Evolutionary conservation across 2,888 invertebrate genomes (phyloP).

Genomic region (Metellina segmentata): DNA sequence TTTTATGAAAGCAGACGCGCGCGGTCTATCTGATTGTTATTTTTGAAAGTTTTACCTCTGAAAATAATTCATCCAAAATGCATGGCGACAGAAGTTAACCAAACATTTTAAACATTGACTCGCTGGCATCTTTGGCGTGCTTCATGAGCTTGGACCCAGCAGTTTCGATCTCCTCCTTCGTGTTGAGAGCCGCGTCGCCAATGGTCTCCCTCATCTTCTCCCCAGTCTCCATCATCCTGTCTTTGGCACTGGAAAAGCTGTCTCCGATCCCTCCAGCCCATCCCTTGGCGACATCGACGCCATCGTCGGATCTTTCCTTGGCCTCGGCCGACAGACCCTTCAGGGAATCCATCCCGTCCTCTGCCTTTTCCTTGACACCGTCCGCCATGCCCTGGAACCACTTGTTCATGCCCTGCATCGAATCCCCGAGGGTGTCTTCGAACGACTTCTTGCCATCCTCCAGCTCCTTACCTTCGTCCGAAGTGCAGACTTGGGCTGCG

Average conservation of each 20-base stretch:
- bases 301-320: conserved; percentile 51
- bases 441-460: not conserved
- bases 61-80: too few species aligned
- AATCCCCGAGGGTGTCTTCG: conserved; percentile 11
- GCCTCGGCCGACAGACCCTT: conserved; percentile 19
- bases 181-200: conserved; percentile 40
- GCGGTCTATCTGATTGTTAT: too few species aligned
- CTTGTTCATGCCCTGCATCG: conserved; percentile 43
- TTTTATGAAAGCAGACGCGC: too few species aligned
- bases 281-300: conserved; percentile 17
- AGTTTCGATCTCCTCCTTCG: conserved; percentile 60
- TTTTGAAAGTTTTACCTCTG: too few species aligned
- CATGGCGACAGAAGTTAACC: conserved; percentile 1
- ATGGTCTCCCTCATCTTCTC: conserved; percentile 57
- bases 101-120: conserved; percentile 30
- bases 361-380: conserved; percentile 36
- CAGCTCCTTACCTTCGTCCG: not conserved
- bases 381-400: conserved; percentile 54
- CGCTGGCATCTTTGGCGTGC: conserved; percentile 49
- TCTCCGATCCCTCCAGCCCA: conserved; percentile 39
- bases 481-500: not conserved
- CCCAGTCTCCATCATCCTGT: conserved; percentile 44
- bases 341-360: conserved; percentile 21
- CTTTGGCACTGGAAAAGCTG: conserved; percentile 48
- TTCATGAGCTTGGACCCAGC: conserved; percentile 57